A percentile compares a stretch with the other conserved stretches of the same genome.
Conservation (phyloP, 2,888 invertebrate species). For the Athalia circularis region DNA sequence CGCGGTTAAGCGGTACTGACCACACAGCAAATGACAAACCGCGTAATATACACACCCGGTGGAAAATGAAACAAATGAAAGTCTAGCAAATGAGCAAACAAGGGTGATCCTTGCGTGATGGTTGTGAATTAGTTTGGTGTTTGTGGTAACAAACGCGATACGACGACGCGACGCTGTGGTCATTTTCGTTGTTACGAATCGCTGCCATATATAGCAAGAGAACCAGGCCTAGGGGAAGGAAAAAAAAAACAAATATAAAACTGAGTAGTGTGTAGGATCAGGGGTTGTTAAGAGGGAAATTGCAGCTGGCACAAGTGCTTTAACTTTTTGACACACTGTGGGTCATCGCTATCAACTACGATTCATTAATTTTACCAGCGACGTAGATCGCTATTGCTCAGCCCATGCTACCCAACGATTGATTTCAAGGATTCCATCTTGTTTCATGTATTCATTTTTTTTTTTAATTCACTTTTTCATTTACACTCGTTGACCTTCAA, state of each 20-base stretch:
- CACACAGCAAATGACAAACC: conserved; percentile 38
- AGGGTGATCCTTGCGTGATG: conserved; percentile 30
- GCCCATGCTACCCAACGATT: too few relatives aligned
- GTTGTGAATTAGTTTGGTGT: conserved; percentile 35
- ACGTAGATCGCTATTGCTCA: too few relatives aligned
- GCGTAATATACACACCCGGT: conserved; percentile 31
- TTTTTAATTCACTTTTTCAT: too few relatives aligned
- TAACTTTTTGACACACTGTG: neutral
- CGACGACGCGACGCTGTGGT: neutral
- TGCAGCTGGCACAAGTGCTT: neutral
- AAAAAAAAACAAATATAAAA: conserved; percentile 11
- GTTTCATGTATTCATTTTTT: too few relatives aligned
- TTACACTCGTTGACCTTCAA: too few relatives aligned
- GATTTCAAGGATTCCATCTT: too few relatives aligned
- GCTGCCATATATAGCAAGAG: conserved; percentile 26
- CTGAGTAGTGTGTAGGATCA: too few relatives aligned
- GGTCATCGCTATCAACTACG: too few relatives aligned
- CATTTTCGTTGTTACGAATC: neutral
- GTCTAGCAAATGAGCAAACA: conserved; percentile 10
- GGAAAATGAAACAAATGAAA: conserved; percentile 34
- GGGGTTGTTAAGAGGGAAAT: neutral
- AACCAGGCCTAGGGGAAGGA: neutral
- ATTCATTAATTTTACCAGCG: too few relatives aligned
- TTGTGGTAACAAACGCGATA: neutral
- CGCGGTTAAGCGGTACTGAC: conserved; percentile 23